Conservation (phyloP, 2,888 invertebrate species). For the Portevinia maculata region DNA sequence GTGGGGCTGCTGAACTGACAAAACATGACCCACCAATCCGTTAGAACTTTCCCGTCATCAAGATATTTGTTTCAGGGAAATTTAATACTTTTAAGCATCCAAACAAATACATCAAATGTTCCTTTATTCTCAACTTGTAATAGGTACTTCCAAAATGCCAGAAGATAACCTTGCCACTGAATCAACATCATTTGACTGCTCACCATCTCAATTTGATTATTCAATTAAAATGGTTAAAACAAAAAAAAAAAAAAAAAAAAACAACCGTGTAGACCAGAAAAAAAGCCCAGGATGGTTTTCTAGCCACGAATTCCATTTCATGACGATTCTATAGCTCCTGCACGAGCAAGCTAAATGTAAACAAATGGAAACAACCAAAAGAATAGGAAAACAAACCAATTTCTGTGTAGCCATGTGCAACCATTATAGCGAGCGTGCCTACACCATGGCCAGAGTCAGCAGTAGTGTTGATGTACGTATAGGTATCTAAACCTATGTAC, state of each 20-base stretch:
- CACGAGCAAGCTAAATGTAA: conserved; percentile 43
- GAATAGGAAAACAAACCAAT: conserved; percentile 69
- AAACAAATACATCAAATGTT: too few species aligned
- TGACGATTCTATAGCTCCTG: conserved; percentile 51
- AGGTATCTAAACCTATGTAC: background rate
- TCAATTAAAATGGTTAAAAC: conserved; percentile 61
- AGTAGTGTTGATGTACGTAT: background rate
- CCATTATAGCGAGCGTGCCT: conserved; percentile 45
- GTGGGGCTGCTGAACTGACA: too few species aligned
- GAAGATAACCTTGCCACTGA: conserved; percentile 25
- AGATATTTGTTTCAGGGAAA: too few species aligned
- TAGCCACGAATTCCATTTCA: conserved; percentile 50
- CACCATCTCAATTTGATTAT: conserved; percentile 40
- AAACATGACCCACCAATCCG: too few species aligned
- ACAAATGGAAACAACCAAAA: conserved; percentile 56
- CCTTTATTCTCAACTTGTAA: too few species aligned
- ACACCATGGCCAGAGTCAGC: conserved; percentile 1
- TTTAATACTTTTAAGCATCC: too few species aligned
- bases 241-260: conserved; percentile 30
- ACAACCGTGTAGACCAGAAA: conserved; percentile 1
- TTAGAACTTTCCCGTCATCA: too few species aligned
- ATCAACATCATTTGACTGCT: conserved; percentile 28
- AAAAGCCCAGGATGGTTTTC: conserved; percentile 22
- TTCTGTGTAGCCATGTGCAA: conserved; percentile 69
- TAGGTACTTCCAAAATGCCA: too few species aligned